phyloP scores from a whole-genome alignment of 2,797 vertebrate genomes.

The Leptoclinus maculatus region DNA sequence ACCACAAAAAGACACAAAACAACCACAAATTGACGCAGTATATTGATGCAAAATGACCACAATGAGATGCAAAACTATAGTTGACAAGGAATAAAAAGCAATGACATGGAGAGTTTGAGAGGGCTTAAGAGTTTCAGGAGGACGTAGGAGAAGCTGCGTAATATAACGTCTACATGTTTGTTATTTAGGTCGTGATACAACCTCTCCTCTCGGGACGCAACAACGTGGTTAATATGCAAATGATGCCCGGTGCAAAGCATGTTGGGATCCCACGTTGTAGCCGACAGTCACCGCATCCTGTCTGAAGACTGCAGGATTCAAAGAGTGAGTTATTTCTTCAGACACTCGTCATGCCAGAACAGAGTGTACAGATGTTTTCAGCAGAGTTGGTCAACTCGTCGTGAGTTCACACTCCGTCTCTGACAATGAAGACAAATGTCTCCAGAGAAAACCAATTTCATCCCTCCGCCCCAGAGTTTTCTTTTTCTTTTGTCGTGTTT shows the following conservation, averaged over 20 bases:
- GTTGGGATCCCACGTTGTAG: neutral
- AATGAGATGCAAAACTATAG: neutral
- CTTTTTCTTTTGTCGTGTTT: constrained; percentile 1
- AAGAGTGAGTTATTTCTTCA: neutral
- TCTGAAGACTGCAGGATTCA: neutral
- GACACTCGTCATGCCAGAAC: neutral
- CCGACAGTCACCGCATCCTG: neutral
- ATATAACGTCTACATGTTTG: neutral
- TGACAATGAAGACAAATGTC: constrained; percentile 12
- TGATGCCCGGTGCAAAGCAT: neutral
- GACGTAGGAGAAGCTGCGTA: neutral
- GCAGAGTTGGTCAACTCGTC: neutral
- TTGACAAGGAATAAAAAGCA: neutral
- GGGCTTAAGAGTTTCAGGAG: neutral
- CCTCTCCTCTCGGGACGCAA: neutral
- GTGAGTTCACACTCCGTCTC: neutral
- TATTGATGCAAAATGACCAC: neutral
- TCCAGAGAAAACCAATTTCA: constrained; percentile 25
- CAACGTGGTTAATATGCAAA: neutral
- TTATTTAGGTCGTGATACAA: neutral
- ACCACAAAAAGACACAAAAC: neutral
- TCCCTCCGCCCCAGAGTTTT: neutral
- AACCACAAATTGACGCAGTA: too few relatives aligned
- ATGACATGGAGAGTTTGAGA: neutral
- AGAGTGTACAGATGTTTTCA: neutral